Conservation (phyloP, 2,888 invertebrate species). For the Tenthredo amoena region DNA sequence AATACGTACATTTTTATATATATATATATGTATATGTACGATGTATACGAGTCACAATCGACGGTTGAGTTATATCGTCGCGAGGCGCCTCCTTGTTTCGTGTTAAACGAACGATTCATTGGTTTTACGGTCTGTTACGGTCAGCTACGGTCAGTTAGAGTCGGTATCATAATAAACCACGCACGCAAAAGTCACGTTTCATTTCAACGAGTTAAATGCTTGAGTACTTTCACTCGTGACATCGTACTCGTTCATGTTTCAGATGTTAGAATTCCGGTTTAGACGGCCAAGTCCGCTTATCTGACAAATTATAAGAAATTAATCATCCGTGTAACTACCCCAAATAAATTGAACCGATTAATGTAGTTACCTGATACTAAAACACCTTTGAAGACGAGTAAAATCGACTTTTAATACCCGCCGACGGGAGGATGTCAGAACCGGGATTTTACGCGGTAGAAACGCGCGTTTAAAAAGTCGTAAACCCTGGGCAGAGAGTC, state of each 20-base stretch:
- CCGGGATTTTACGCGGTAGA: background rate
- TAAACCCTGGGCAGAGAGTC: constrained; percentile 35
- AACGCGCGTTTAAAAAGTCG: constrained; percentile 50
- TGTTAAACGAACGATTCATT: constrained; percentile 45
- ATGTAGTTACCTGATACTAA: background rate
- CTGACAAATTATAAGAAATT: background rate
- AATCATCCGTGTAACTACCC: background rate
- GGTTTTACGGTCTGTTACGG: constrained; percentile 47
- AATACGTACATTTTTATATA: too few relatives aligned
- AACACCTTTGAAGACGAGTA: background rate
- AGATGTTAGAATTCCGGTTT: background rate
- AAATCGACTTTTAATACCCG: constrained; percentile 10
- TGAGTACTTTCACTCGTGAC: background rate
- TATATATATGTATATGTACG: too few relatives aligned
- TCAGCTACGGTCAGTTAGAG: constrained; percentile 43
- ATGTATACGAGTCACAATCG: background rate
- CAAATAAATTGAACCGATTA: background rate
- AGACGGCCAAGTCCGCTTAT: too few relatives aligned
- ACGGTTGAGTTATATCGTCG: constrained; percentile 25
- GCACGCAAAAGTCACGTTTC: constrained; percentile 37
- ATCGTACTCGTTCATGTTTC: background rate
- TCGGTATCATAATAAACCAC: constrained; percentile 37
- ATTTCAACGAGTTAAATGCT: constrained; percentile 12
- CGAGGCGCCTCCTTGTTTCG: constrained; percentile 30
- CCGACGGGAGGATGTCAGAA: constrained; percentile 23